Percentiles rank a stretch among this genome's conserved stretches.
Evolutionary conservation across 2,888 invertebrate species (phyloP).

Genomic region (Nasonia oneida): DNA sequence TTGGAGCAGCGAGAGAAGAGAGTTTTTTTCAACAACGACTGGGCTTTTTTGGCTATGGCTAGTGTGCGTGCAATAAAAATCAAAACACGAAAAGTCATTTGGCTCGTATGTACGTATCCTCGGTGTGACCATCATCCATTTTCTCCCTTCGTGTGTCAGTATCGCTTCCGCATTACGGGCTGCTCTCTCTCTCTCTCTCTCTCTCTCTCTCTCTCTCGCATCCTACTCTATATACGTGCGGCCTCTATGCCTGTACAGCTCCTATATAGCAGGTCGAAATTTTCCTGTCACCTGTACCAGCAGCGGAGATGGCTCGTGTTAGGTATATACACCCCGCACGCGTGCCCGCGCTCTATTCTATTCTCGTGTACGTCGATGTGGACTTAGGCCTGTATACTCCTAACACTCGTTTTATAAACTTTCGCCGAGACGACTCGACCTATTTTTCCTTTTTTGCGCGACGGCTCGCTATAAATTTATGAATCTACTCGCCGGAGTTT

Average conservation of each 20-base stretch:
- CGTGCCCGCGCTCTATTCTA: neutral
- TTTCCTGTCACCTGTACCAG: neutral
- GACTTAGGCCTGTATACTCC: neutral
- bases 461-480: slow-evolving; percentile 53
- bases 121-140: neutral
- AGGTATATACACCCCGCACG: neutral
- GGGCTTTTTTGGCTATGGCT: neutral
- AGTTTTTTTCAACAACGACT: neutral
- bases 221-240: neutral
- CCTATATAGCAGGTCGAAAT: neutral
- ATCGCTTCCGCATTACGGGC: slow-evolving; percentile 1
- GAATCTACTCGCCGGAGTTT: slow-evolving; percentile 53
- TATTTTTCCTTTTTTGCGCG: slow-evolving; percentile 21
- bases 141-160: slow-evolving; percentile 29
- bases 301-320: neutral
- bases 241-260: neutral
- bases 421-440: slow-evolving; percentile 50
- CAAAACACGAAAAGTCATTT: neutral
- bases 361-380: neutral
- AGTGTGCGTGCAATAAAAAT: neutral
- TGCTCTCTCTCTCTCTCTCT: neutral
- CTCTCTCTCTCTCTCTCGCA: neutral
- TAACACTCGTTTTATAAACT: slow-evolving; percentile 2
- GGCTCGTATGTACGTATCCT: neutral
- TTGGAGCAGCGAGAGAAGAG: neutral